Evolutionary conservation across 2,888 invertebrate genomes (phyloP).

Genomic region (Tinea pellionella): DNA sequence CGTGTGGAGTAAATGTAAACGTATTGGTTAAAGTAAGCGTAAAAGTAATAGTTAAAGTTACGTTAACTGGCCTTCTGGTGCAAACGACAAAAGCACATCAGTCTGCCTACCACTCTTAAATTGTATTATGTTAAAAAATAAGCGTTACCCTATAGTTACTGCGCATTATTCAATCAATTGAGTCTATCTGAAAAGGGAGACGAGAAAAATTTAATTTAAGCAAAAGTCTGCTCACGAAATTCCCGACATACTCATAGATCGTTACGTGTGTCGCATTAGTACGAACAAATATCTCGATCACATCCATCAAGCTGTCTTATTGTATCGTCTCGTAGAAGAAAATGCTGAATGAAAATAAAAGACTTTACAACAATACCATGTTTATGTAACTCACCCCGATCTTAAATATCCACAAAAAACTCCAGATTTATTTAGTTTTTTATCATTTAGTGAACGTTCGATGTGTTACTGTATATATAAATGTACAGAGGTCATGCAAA

Average conservation of each 20-base stretch:
- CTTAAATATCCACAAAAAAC: neutral
- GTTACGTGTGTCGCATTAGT: constrained; percentile 36
- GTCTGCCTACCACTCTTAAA: no score
- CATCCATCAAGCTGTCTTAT: constrained; percentile 57
- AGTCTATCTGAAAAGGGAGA: neutral
- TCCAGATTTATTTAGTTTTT: constrained; percentile 1
- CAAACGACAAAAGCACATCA: no score
- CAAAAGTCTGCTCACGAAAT: constrained; percentile 9
- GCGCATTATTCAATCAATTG: neutral
- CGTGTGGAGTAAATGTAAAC: no score
- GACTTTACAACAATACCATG: neutral
- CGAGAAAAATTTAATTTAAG: constrained; percentile 12
- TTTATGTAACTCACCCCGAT: neutral
- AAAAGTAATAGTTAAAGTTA: no score
- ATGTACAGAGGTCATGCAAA: constrained; percentile 18
- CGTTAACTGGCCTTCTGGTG: no score
- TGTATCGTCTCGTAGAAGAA: constrained; percentile 41
- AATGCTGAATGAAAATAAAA: neutral
- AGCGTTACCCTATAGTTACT: neutral
- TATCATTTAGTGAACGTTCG: neutral
- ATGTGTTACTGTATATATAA: neutral
- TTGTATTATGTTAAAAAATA: neutral
- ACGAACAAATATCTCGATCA: constrained; percentile 43
- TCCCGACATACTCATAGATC: constrained; percentile 26
- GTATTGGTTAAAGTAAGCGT: no score